A percentile compares a stretch with the other conserved stretches of the same genome.
These are phyloP conservation scores for Hypanus sabinus DNA, from an alignment of 2,113 vertebrate genomes.

Conservation along the genomic window DNA sequence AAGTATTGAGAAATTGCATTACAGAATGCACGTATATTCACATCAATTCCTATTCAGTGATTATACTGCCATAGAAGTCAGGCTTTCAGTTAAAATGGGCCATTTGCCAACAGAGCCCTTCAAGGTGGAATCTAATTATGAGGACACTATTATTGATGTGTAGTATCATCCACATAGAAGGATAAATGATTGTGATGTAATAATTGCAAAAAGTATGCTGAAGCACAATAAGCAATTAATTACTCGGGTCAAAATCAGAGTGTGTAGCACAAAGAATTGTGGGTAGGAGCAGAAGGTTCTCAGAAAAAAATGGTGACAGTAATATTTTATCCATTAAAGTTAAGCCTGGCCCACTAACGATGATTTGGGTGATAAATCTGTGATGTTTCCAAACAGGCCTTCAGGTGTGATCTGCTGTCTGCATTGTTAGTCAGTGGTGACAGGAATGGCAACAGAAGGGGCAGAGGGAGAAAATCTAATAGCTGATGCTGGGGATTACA, in stretches of 20 bases:
- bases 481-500: too few relatives aligned
- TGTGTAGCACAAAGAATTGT: neutral
- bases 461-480: neutral
- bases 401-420: neutral
- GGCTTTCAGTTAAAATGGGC: neutral
- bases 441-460: neutral
- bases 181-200: neutral
- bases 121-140: neutral
- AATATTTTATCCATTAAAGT: neutral
- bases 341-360: neutral
- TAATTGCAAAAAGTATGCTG: neutral
- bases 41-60: conserved; percentile 1
- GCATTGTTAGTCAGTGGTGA: neutral
- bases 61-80: neutral
- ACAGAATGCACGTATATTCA: neutral
- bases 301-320: neutral
- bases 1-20: conserved; percentile 19
- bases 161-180: neutral
- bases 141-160: conserved; percentile 1
- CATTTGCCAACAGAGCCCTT: neutral
- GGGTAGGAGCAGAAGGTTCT: neutral
- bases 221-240: neutral
- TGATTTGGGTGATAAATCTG: neutral
- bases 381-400: neutral
- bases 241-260: neutral